Base-by-base conservation (phyloP, 1,140 invertebrate genomes). In the Notospermus geniculatus region DNA sequence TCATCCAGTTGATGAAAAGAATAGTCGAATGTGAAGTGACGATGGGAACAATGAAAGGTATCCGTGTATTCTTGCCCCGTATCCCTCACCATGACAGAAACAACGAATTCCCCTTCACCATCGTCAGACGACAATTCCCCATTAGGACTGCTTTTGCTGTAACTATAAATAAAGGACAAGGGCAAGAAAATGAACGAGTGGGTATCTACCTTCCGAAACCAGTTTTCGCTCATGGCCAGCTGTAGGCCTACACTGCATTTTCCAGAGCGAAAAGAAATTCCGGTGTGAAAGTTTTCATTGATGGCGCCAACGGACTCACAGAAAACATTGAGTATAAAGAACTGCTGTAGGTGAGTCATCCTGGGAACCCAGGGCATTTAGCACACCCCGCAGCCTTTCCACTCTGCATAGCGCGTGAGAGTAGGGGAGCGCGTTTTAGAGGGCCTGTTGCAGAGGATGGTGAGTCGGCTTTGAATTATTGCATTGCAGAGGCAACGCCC, bases 91-190 rank as follows among this genome's bases (percentile, higher is more conserved):
- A 59, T 43, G 66, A 68, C 41, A 36, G 32, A 36, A 65, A 70
- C 28, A 15, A 13, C 11, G 32, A 36, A 4, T 36, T 36, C 32
- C 65, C 68, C 11, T 68, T 72, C 62, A 75, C 83, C 57, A 82
- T 85, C 62, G 79, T 80, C 71, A 54, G 83, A 54, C 29, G 81
- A 0, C 83, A 86, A 63, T 85, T 86, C 77, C 81, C 83, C 22
- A 43, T 87, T 0, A 68, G 77, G 59, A 56, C 81, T 2, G 68
- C 72, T 2, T 86, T 84, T 72, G 79, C 83, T 25, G 83, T 85
- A 73, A 83, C 84, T 0, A 83, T 86, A 5, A 86, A 86, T 69
- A 86, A 86, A 73, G 66, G 81, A 4, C 85, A 87, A 74, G 83
- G 85, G 11, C 83, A 85, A 70, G 64, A 75, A 4, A 55, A 78